Evolutionary conservation across 2,888 invertebrate genomes (phyloP), one percentile per base, ranked within the genome.

Genomic region (Ceratothoa steindachneri): DNA sequence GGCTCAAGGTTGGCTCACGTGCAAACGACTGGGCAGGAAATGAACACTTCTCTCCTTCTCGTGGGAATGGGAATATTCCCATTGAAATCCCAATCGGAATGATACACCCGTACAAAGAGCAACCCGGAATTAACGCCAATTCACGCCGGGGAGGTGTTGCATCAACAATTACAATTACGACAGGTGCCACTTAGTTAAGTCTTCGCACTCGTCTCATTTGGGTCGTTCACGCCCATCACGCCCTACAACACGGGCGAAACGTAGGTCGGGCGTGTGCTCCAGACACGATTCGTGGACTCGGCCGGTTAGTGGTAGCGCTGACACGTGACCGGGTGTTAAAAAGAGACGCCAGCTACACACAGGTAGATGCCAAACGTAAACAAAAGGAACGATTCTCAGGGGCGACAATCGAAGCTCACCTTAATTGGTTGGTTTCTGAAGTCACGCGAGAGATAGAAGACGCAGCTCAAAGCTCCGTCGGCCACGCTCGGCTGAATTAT

Each of bases 31-130:
- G 15, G 15, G 41, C 60, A n/a, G 60, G 60, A 60, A 60, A 7
- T 3, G 24, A 7, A 15, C 60, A 60, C 60, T 60, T 60, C n/a
- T 24, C 1, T 24, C 60, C 22, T 22, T 60, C 60, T 60, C 60
- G 60, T 60, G 60, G 60, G 60, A 60, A 60, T 60, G 24, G 27
- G 60, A 60, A 60, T 60, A 60, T 60, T 60, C 60, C 9, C 60
- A 60, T 60, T 60, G 60, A 60, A 60, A 60, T 60, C 24, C 60
- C 60, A 41, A 41, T 41, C 15, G 41, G 41, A 41, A 41, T 15
- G 41, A 41, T 41, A 41, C 41, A 41, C 41, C n/a, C 5, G 41
- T 41, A 41, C 41, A 41, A 41, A 41, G 41, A 41, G 41, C 60
- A 60, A 60, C 27, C 22, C 60, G 60, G 24, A 60, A 60, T 60